Evolutionary conservation across 2,888 invertebrate species (phyloP).

Genomic region (Drosophila flavopinicola): DNA sequence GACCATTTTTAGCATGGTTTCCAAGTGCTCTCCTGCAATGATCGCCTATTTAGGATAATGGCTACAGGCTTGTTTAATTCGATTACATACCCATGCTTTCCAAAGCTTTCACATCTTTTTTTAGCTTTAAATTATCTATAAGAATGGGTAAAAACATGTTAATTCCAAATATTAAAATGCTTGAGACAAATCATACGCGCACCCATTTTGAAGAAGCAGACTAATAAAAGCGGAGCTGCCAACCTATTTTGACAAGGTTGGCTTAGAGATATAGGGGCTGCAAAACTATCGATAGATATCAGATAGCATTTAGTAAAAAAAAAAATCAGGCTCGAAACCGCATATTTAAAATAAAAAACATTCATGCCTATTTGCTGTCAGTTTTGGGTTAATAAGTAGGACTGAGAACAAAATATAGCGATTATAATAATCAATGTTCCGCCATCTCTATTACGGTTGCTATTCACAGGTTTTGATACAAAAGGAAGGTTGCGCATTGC

Average conservation of each 20-base stretch:
- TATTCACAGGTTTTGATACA: not conserved
- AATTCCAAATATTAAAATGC: not conserved
- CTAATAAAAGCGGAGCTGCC: constrained; percentile 8
- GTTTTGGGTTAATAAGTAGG: not conserved
- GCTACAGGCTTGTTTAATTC: not conserved
- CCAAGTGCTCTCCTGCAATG: constrained; percentile 74
- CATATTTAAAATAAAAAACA: too few species aligned
- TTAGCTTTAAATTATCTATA: constrained; percentile 65
- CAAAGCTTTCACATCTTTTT: constrained; percentile 62
- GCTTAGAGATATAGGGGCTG: not conserved
- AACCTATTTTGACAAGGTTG: constrained; percentile 4
- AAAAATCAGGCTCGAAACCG: too few species aligned
- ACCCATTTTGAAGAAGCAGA: constrained; percentile 48
- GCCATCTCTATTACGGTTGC: constrained; percentile 12
- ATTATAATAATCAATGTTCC: not conserved
- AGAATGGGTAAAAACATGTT: not conserved
- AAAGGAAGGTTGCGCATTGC: constrained; percentile 26
- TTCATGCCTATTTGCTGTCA: too few species aligned
- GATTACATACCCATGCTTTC: constrained; percentile 53
- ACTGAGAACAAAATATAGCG: constrained; percentile 7
- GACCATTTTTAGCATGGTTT: constrained; percentile 72
- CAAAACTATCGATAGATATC: constrained; percentile 7
- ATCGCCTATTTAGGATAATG: not conserved
- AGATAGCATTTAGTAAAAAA: too few species aligned
- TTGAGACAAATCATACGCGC: constrained; percentile 10